Conservation (phyloP, 2,888 invertebrate genomes). For the Mythimna albipuncta region DNA sequence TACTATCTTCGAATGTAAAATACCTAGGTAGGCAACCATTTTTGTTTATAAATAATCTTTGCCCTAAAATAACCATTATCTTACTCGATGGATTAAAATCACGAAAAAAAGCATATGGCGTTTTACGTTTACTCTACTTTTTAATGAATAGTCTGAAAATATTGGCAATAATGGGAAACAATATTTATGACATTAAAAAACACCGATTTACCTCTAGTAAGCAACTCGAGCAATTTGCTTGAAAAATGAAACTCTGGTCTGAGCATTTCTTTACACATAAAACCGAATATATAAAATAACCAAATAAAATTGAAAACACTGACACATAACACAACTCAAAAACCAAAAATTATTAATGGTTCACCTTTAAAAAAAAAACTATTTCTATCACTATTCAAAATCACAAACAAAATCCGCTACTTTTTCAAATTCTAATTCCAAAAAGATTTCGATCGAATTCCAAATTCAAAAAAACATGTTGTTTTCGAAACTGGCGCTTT, state of each 20-base stretch:
- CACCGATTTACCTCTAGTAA: conserved; percentile 82
- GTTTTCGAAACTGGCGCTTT: neutral
- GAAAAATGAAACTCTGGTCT: conserved; percentile 86
- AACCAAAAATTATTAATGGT: neutral
- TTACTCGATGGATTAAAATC: neutral
- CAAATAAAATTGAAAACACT: conserved; percentile 12
- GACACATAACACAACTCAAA: neutral
- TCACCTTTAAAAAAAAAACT: neutral
- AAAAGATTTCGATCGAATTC: neutral
- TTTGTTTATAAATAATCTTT: too few species aligned
- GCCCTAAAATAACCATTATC: too few species aligned
- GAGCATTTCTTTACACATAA: conserved; percentile 80
- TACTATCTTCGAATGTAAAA: too few species aligned
- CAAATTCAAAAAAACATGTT: neutral
- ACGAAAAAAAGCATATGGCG: neutral
- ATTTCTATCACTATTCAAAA: neutral
- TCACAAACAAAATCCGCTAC: neutral
- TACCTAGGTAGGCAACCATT: too few species aligned
- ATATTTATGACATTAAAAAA: neutral
- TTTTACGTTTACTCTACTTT: neutral
- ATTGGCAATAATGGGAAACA: neutral
- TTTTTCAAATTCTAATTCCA: neutral
- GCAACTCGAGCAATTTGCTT: conserved; percentile 84
- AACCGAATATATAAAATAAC: conserved; percentile 26
- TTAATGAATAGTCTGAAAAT: neutral